Conservation (phyloP, 2,888 invertebrate genomes). For the Athalia rosae region DNA sequence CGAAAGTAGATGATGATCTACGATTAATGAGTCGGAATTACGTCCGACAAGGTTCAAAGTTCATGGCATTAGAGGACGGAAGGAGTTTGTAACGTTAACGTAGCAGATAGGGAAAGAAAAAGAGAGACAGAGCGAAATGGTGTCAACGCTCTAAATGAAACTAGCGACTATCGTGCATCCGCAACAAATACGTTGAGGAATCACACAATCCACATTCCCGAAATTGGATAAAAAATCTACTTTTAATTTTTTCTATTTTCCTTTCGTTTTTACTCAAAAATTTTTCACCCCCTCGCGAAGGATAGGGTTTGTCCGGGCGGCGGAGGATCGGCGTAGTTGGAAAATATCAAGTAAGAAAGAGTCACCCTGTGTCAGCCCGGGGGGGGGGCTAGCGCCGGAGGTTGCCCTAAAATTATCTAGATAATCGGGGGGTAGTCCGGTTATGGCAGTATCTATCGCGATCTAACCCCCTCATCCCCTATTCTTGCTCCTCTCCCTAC, state of each 20-base stretch:
- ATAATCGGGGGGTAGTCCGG: conserved; percentile 64
- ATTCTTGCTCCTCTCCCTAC: not conserved
- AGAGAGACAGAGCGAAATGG: too few relatives aligned
- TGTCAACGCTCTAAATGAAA: too few relatives aligned
- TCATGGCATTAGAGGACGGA: too few relatives aligned
- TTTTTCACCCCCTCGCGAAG: too few relatives aligned
- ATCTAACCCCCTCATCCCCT: not conserved
- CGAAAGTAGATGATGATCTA: not conserved
- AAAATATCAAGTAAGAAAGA: conserved; percentile 53
- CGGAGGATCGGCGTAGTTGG: not conserved
- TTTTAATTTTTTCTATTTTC: too few relatives aligned
- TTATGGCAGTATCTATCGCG: conserved; percentile 64
- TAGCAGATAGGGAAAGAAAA: too few relatives aligned
- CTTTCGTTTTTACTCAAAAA: too few relatives aligned
- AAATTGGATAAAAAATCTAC: too few relatives aligned
- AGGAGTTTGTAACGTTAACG: too few relatives aligned
- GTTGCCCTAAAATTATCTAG: conserved; percentile 66
- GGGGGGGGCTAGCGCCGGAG: conserved; percentile 21
- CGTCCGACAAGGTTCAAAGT: not conserved
- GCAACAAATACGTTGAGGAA: too few relatives aligned
- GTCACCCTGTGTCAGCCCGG: conserved; percentile 61
- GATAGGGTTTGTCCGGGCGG: not conserved
- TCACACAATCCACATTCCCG: too few relatives aligned
- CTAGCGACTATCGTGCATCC: too few relatives aligned
- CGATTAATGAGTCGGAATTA: not conserved